phyloP scores from a whole-genome alignment of 2,888 invertebrate species.

The Incurvaria masculella region DNA sequence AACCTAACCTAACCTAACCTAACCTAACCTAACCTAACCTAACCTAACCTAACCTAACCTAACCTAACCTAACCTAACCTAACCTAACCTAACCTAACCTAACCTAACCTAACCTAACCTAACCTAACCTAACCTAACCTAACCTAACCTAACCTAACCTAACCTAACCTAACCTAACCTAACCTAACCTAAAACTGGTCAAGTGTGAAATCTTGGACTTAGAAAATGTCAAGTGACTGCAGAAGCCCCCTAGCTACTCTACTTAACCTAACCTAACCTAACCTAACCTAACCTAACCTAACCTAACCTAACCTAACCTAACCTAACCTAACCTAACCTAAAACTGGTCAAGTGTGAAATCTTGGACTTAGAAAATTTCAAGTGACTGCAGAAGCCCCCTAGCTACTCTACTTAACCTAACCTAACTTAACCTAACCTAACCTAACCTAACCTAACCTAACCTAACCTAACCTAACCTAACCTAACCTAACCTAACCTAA shows the following conservation, averaged over 20 bases:
- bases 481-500: slow-evolving; percentile 10
- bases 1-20: slow-evolving; percentile 19
- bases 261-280: too few species aligned
- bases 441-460: slow-evolving; percentile 10
- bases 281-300: slow-evolving; percentile 11
- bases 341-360: too few species aligned
- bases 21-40: slow-evolving; percentile 19
- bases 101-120: slow-evolving; percentile 14
- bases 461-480: slow-evolving; percentile 9
- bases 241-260: too few species aligned
- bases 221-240: too few species aligned
- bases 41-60: slow-evolving; percentile 18
- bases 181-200: slow-evolving; percentile 11
- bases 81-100: slow-evolving; percentile 12
- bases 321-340: too few species aligned
- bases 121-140: slow-evolving; percentile 14
- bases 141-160: slow-evolving; percentile 14
- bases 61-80: slow-evolving; percentile 18
- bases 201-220: too few species aligned
- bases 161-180: slow-evolving; percentile 13
- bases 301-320: slow-evolving; percentile 7
- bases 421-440: slow-evolving; percentile 9
- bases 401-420: slow-evolving; percentile 9
- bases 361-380: too few species aligned
- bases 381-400: too few species aligned